phyloP scores from a whole-genome alignment of 2,113 vertebrate genomes.

The Mastomys natalensis region DNA sequence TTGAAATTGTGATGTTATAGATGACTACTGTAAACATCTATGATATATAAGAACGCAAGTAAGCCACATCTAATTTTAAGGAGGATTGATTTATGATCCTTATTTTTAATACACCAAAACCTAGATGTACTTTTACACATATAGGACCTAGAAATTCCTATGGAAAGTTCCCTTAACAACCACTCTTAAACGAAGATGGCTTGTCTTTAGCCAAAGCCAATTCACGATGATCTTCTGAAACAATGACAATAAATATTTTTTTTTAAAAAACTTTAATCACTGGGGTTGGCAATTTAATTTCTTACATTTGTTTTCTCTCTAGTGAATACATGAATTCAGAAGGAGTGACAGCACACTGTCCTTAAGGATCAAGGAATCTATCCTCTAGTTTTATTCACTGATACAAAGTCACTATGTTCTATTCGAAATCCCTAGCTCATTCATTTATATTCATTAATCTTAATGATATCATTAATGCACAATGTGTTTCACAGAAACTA shows the following conservation, averaged over 20 bases:
- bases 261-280: constrained; percentile 27
- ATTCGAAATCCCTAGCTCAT: constrained; percentile 74
- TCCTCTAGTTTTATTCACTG: constrained; percentile 60
- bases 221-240: constrained; percentile 47
- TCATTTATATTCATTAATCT: constrained; percentile 84
- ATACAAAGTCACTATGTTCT: constrained; percentile 66
- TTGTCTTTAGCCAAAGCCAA: constrained; percentile 53
- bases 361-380: constrained; percentile 58
- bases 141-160: not conserved
- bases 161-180: constrained; percentile 36
- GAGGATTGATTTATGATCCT: not conserved
- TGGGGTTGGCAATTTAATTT: constrained; percentile 47
- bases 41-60: not conserved
- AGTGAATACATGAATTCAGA: not conserved
- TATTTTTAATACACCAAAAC: constrained; percentile 12
- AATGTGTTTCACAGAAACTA: constrained; percentile 78
- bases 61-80: constrained; percentile 36
- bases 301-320: constrained; percentile 38
- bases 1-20: constrained; percentile 9
- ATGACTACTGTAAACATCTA: not conserved
- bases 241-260: not conserved
- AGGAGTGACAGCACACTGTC: constrained; percentile 5
- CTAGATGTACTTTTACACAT: not conserved
- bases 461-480: constrained; percentile 82
- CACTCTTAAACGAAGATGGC: not conserved